These are phyloP conservation scores for Hydriomena furcata DNA, from an alignment of 2,888 invertebrate genomes.

Conservation along the genomic window DNA sequence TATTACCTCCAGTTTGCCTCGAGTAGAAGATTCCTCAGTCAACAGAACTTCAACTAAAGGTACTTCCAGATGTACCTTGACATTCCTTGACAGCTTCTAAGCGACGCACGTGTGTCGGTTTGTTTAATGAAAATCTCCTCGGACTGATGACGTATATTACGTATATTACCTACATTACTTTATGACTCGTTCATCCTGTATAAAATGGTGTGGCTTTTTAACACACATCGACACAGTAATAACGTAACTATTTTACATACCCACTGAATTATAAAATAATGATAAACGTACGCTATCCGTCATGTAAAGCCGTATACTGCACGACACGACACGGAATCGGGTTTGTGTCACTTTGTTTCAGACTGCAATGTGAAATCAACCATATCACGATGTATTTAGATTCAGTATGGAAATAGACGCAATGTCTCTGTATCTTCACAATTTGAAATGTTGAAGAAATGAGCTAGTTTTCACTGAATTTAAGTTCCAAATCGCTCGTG, in stretches of 20 bases:
- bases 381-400: not conserved
- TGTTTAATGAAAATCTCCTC: no score
- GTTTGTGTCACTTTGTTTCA: not conserved
- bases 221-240: conserved; percentile 31
- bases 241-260: conserved; percentile 52
- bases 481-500: not conserved
- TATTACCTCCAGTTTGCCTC: no score
- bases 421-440: not conserved
- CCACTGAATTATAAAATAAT: conserved; percentile 55
- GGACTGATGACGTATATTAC: no score
- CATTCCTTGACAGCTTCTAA: no score
- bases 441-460: not conserved
- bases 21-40: no score
- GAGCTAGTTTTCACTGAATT: not conserved
- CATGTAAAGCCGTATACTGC: conserved; percentile 52
- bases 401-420: not conserved
- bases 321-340: conserved; percentile 58
- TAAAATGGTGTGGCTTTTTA: conserved; percentile 20
- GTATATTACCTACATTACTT: no score
- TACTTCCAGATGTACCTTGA: no score
- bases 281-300: conserved; percentile 60
- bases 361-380: not conserved
- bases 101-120: no score
- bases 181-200: conserved; percentile 1
- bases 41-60: no score